Evolutionary conservation across 2,888 invertebrate genomes (phyloP).

Genomic region (Chymomyza amoena): DNA sequence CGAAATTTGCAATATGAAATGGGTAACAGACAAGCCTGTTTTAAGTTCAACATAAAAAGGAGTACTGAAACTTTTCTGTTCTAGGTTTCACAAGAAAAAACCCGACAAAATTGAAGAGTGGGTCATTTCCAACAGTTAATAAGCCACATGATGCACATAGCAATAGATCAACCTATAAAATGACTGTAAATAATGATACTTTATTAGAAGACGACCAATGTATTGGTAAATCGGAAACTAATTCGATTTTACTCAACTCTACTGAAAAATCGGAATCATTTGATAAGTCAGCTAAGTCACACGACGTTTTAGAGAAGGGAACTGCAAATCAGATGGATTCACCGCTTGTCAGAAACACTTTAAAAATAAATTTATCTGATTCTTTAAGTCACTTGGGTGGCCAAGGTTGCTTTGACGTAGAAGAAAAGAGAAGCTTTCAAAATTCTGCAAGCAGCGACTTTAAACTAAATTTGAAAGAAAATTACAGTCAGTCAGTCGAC

Average conservation of each 20-base stretch:
- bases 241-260: not conserved
- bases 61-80: not conserved
- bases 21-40: slow-evolving; percentile 26
- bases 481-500: slow-evolving; percentile 13
- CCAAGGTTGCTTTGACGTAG: not conserved
- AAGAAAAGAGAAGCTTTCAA: not conserved
- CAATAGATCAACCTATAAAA: not conserved
- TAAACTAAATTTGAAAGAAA: not conserved
- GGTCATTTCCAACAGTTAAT: slow-evolving; percentile 37
- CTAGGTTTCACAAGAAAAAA: slow-evolving; percentile 47
- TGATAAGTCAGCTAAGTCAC: not conserved
- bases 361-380: not conserved
- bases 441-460: not conserved
- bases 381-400: not conserved
- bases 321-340: not conserved
- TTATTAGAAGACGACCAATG: not conserved
- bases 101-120: slow-evolving; percentile 47
- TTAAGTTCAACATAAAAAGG: not conserved
- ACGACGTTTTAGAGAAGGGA: not conserved
- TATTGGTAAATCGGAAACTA: slow-evolving; percentile 4
- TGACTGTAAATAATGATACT: not conserved
- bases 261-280: slow-evolving; percentile 11
- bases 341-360: not conserved
- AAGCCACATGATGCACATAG: slow-evolving; percentile 8
- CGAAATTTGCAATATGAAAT: slow-evolving; percentile 55